These are phyloP conservation scores for Syngnathoides biaculeatus DNA, from an alignment of 2,113 vertebrate species.

Conservation along the genomic window DNA sequence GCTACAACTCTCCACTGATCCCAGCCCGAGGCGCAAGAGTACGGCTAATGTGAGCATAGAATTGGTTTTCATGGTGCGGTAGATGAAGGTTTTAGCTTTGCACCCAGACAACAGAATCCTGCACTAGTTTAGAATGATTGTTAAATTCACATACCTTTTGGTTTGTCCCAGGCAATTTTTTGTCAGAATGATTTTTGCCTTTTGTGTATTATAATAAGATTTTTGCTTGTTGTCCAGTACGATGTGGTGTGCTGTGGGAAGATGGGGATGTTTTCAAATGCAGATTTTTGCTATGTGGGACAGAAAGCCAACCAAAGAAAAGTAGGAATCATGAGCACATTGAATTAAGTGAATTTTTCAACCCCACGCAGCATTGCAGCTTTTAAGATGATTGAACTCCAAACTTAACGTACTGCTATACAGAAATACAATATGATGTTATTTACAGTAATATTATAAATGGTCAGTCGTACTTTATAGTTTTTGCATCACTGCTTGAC, in stretches of 20 bases:
- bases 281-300: not conserved
- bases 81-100: conserved; percentile 44
- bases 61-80: conserved; percentile 56
- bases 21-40: conserved; percentile 52
- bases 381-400: not conserved
- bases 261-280: conserved; percentile 15
- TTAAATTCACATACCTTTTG: conserved; percentile 37
- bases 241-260: conserved; percentile 32
- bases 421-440: not conserved
- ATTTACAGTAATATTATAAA: not conserved
- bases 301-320: conserved; percentile 16
- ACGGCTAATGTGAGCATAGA: conserved; percentile 53
- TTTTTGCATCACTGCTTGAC: too few relatives aligned
- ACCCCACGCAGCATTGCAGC: not conserved
- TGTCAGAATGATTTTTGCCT: conserved; percentile 21
- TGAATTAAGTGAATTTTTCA: not conserved
- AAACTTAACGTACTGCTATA: not conserved
- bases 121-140: conserved; percentile 43
- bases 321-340: conserved; percentile 12
- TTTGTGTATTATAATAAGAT: conserved; percentile 27
- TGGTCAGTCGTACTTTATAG: not conserved
- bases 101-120: conserved; percentile 34
- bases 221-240: not conserved
- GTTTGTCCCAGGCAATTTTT: conserved; percentile 37
- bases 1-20: conserved; percentile 58